Evolutionary conservation across 2,888 invertebrate species (phyloP).

Genomic region (Pollenia labialis): DNA sequence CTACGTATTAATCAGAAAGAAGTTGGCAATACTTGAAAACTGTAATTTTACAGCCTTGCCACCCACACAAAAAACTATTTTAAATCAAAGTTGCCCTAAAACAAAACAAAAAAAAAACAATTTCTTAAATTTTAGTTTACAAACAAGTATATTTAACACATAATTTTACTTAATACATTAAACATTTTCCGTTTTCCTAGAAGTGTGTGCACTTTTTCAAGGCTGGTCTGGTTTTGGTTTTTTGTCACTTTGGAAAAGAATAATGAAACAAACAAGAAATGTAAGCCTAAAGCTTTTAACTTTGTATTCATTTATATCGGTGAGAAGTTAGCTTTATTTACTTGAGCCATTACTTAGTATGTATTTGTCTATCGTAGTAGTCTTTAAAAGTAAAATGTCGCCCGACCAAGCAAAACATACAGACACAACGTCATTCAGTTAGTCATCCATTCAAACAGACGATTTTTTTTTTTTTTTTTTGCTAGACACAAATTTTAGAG

Average conservation of each 20-base stretch:
- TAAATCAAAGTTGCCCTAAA: too few relatives aligned
- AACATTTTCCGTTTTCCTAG: neutral
- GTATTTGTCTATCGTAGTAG: constrained; percentile 50
- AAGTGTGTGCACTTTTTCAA: constrained; percentile 41
- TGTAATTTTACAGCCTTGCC: too few relatives aligned
- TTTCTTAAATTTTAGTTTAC: neutral
- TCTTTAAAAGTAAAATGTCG: constrained; percentile 54
- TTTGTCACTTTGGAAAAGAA: constrained; percentile 58
- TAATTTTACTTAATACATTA: constrained; percentile 34
- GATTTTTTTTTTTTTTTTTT: constrained; percentile 35
- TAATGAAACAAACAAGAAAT: constrained; percentile 37
- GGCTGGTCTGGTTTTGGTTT: constrained; percentile 65
- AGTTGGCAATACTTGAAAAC: too few relatives aligned
- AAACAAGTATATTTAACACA: constrained; percentile 1
- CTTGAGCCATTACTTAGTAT: constrained; percentile 56
- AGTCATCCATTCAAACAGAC: constrained; percentile 56
- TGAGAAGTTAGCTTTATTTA: constrained; percentile 46
- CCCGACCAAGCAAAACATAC: constrained; percentile 59
- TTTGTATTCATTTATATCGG: constrained; percentile 33
- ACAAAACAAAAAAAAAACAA: neutral
- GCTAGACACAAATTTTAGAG: constrained; percentile 4
- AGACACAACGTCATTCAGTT: constrained; percentile 19
- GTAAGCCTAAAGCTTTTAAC: constrained; percentile 38
- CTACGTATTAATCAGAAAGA: too few relatives aligned
- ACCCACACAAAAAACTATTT: too few relatives aligned